Evolutionary conservation across 2,797 vertebrate genomes (phyloP).

Genomic region (Sebastes cheni): DNA sequence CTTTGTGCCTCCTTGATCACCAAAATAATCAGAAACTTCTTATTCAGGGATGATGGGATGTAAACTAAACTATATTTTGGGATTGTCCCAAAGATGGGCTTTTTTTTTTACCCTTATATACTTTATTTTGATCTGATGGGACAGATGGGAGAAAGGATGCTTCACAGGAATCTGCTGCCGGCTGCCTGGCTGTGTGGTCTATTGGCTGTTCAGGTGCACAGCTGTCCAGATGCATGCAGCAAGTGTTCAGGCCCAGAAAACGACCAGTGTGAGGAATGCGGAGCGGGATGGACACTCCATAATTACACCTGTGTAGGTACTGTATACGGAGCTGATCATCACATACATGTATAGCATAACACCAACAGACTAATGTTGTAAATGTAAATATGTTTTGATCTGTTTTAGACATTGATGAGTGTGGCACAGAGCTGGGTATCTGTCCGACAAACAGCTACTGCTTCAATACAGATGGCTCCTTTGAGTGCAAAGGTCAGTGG

Average conservation of each 20-base stretch:
- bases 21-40: neutral
- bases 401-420: conserved; percentile 91
- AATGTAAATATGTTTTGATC: neutral
- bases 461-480: conserved; percentile 92
- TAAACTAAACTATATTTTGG: neutral
- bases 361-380: neutral
- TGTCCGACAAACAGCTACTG: conserved; percentile 90
- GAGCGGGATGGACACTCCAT: conserved; percentile 89
- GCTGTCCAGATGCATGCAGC: conserved; percentile 87
- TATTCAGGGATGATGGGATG: neutral
- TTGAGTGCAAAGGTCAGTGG: conserved; percentile 89
- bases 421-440: conserved; percentile 85
- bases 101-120: neutral
- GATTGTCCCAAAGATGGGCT: neutral
- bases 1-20: neutral
- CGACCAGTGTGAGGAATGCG: conserved; percentile 88
- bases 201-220: conserved; percentile 58
- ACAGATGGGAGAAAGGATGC: conserved; percentile 25
- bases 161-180: conserved; percentile 42
- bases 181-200: conserved; percentile 55
- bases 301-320: conserved; percentile 90
- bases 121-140: conserved; percentile 3
- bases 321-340: conserved; percentile 14
- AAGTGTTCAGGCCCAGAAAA: conserved; percentile 86
- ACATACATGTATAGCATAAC: neutral